phyloP scores from a whole-genome alignment of 1,140 invertebrate genomes.

The Heliconius nattereri region DNA sequence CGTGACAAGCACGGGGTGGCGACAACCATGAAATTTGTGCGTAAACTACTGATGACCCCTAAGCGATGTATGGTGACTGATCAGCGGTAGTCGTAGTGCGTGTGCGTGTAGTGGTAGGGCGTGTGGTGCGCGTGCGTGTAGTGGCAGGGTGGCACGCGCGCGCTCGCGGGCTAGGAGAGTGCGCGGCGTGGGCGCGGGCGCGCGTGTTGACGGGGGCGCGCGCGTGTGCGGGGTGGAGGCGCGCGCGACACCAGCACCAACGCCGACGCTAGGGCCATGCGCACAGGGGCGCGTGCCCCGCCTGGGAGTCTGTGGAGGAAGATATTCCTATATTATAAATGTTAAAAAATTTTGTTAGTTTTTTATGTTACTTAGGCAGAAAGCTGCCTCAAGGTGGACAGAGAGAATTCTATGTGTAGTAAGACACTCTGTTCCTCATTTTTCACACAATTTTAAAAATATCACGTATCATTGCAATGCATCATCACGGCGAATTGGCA shows the following conservation, averaged over 20 bases:
- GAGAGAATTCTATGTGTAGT: no score
- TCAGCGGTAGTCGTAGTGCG: neutral
- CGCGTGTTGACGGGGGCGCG: constrained; percentile 46
- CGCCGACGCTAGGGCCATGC: constrained; percentile 87
- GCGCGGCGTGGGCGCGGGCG: constrained; percentile 73
- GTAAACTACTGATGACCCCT: no score
- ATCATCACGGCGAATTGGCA: no score
- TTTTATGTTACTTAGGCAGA: no score
- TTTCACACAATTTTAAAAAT: no score
- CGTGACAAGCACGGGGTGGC: no score
- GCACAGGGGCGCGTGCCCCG: constrained; percentile 86
- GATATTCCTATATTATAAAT: neutral
- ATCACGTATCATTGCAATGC: no score
- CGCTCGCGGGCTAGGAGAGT: constrained; percentile 45
- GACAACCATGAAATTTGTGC: no score
- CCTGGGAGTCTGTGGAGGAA: constrained; percentile 85
- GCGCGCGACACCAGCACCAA: constrained; percentile 86
- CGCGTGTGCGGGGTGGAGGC: constrained; percentile 83
- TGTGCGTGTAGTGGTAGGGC: constrained; percentile 1
- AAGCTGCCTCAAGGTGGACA: no score
- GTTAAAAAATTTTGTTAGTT: no score
- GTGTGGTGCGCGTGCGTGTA: constrained; percentile 19
- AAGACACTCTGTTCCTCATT: no score
- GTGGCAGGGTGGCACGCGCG: constrained; percentile 14
- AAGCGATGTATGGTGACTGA: neutral